Evolutionary conservation across 1,140 invertebrate species (phyloP).

Genomic region (Listronotus bonariensis): DNA sequence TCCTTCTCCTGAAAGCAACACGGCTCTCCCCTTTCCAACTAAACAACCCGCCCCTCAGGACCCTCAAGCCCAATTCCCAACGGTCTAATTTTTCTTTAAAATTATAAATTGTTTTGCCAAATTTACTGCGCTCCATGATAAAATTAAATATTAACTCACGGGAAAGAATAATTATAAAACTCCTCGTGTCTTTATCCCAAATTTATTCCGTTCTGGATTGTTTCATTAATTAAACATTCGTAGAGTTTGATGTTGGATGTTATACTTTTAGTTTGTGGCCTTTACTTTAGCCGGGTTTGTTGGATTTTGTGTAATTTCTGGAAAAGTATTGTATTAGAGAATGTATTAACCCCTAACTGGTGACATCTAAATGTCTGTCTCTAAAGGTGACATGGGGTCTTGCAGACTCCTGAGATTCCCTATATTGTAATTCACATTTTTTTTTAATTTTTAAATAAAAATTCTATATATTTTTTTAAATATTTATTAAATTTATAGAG

Average conservation of each 20-base stretch:
- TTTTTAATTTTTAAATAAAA: too few relatives aligned
- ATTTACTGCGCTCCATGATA: slow-evolving; percentile 49
- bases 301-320: too few relatives aligned
- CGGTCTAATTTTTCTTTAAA: slow-evolving; percentile 50
- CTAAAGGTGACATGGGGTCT: too few relatives aligned
- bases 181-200: slow-evolving; percentile 45
- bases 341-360: too few relatives aligned
- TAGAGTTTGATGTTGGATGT: slow-evolving; percentile 11
- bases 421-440: too few relatives aligned
- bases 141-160: slow-evolving; percentile 55
- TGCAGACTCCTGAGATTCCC: too few relatives aligned
- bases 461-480: too few relatives aligned
- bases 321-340: too few relatives aligned
- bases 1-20: too few relatives aligned
- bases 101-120: slow-evolving; percentile 53
- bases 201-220: slow-evolving; percentile 50
- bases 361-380: too few relatives aligned
- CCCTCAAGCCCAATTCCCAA: slow-evolving; percentile 20
- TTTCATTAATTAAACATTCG: slow-evolving; percentile 53
- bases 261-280: slow-evolving; percentile 9
- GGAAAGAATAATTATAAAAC: slow-evolving; percentile 52
- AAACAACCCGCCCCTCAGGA: not conserved
- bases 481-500: too few relatives aligned
- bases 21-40: slow-evolving; percentile 9
- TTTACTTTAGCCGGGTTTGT: slow-evolving; percentile 15